These are phyloP conservation scores for Eciton burchellii DNA, from an alignment of 1,140 invertebrate genomes.

Conservation along the genomic window DNA sequence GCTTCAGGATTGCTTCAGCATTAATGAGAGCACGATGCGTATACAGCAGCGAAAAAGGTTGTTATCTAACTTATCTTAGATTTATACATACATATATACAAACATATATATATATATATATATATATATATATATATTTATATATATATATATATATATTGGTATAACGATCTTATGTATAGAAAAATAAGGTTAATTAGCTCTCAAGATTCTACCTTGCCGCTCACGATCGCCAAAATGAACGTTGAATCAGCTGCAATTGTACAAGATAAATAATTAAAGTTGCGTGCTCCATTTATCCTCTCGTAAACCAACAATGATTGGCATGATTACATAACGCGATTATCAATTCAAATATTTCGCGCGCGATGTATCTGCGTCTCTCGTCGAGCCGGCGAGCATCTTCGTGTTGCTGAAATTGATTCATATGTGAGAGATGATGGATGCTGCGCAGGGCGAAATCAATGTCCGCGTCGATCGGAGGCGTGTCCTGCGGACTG, in stretches of 20 bases:
- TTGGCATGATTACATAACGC: not conserved
- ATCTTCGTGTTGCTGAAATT: slow-evolving; percentile 1
- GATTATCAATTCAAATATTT: not conserved
- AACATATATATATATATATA: too few relatives aligned
- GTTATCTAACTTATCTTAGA: not conserved
- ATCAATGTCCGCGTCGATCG: slow-evolving; percentile 20
- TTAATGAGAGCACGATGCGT: slow-evolving; percentile 19
- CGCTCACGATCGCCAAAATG: not conserved
- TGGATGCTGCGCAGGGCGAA: not conserved
- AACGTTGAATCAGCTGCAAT: not conserved
- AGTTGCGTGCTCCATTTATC: too few relatives aligned
- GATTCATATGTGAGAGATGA: not conserved
- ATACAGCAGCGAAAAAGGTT: not conserved
- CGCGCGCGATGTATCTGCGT: not conserved
- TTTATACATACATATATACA: not conserved
- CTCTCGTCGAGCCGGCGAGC: not conserved
- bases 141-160: too few relatives aligned
- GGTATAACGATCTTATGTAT: not conserved
- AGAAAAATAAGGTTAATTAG: not conserved
- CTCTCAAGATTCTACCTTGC: not conserved
- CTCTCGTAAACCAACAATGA: too few relatives aligned
- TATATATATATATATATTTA: too few relatives aligned
- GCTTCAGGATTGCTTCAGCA: slow-evolving; percentile 18
- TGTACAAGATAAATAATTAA: too few relatives aligned
- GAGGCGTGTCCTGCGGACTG: slow-evolving; percentile 52